These are phyloP conservation scores for Pantherophis guttatus DNA, from an alignment of 2,113 vertebrate genomes.

Conservation along the genomic window DNA sequence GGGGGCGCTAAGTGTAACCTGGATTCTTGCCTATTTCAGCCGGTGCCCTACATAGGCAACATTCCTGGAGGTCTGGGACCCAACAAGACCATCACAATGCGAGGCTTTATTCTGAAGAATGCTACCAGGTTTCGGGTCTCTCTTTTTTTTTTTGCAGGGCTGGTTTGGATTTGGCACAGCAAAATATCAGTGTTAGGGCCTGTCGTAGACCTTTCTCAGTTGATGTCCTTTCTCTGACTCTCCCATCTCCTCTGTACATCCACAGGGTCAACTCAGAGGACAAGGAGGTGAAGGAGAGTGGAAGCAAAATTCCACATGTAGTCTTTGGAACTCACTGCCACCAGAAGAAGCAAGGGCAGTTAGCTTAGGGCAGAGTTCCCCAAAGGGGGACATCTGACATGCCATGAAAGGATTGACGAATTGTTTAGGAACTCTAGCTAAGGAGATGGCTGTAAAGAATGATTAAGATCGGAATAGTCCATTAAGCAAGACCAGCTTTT, in stretches of 20 bases:
- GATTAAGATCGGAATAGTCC: neutral
- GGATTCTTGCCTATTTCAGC: constrained; percentile 53
- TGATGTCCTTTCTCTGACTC: neutral
- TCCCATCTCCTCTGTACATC: neutral
- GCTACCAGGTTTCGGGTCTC: constrained; percentile 58
- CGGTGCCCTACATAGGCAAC: constrained; percentile 66
- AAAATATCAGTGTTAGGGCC: neutral
- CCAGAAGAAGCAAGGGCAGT: neutral
- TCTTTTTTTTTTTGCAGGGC: neutral
- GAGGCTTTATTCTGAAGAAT: constrained; percentile 70
- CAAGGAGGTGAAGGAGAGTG: neutral
- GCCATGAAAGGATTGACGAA: neutral
- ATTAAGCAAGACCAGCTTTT: neutral
- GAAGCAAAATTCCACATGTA: neutral
- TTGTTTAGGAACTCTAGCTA: neutral
- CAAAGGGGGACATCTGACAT: neutral
- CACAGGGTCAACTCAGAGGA: neutral
- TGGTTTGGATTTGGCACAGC: neutral
- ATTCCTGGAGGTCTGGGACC: constrained; percentile 73
- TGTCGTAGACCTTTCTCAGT: neutral
- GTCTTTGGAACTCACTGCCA: neutral
- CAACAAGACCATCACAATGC: constrained; percentile 77
- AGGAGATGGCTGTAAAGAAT: neutral
- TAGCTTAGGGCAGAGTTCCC: neutral
- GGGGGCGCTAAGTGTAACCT: neutral